A percentile compares a stretch with the other conserved stretches of the same genome.
Conservation (phyloP, 2,888 invertebrate genomes). For the Proisotoma minuta region DNA sequence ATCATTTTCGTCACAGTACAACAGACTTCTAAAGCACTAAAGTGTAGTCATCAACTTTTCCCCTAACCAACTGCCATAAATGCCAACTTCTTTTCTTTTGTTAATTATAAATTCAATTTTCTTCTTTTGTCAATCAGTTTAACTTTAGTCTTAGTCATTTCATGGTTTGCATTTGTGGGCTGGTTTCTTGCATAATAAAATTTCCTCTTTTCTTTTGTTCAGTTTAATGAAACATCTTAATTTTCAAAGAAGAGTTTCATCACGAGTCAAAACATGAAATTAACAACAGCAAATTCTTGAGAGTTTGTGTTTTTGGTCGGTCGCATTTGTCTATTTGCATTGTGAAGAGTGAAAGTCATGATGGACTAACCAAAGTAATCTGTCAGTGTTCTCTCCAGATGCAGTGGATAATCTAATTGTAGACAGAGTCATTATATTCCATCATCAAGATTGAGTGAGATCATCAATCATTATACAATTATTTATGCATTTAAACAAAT, state of each 20-base stretch:
- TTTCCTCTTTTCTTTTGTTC: neutral
- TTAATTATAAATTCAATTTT: slow-evolving; percentile 6
- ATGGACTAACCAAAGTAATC: slow-evolving; percentile 26
- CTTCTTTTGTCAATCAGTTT: neutral
- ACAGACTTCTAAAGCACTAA: neutral
- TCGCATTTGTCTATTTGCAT: too few relatives aligned
- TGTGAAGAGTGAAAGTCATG: neutral
- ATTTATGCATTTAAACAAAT: too few relatives aligned
- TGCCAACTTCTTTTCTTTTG: slow-evolving; percentile 1
- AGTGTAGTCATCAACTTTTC: neutral
- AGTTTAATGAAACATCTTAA: neutral
- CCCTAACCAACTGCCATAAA: neutral
- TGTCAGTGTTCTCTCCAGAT: slow-evolving; percentile 43
- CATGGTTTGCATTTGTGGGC: neutral
- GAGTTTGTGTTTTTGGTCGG: too few relatives aligned
- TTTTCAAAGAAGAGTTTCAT: neutral
- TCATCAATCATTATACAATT: too few relatives aligned
- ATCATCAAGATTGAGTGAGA: too few relatives aligned
- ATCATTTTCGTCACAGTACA: neutral
- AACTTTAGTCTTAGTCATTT: neutral
- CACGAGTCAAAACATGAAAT: neutral
- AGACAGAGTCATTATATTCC: slow-evolving; percentile 46
- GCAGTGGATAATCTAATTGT: slow-evolving; percentile 45
- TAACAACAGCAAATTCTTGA: neutral
- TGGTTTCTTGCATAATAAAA: neutral